A percentile compares a stretch with the other conserved stretches of the same genome.
Evolutionary conservation across 2,113 vertebrate genomes (phyloP).

Genomic region (Noctilio leporinus): DNA sequence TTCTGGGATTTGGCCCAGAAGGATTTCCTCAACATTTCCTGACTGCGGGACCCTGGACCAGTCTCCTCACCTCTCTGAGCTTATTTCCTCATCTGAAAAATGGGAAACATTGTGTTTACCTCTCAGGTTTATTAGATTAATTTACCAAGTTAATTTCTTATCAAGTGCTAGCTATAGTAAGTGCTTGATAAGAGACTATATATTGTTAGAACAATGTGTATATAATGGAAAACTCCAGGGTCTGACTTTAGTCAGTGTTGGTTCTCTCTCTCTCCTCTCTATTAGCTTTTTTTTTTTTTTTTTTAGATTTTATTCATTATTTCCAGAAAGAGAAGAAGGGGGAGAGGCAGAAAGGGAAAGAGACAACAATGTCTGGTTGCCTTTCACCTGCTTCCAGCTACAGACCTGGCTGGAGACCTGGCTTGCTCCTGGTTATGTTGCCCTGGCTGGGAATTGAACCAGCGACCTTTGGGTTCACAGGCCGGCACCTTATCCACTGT

Average conservation of each 20-base stretch:
- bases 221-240: neutral
- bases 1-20: neutral
- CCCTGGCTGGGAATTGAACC: no score
- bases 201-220: neutral
- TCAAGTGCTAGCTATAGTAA: neutral
- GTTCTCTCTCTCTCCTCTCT: neutral
- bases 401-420: no score
- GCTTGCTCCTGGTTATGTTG: no score
- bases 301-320: no score
- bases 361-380: no score
- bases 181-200: neutral
- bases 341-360: no score
- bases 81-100: conserved; percentile 4
- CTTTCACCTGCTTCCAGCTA: no score
- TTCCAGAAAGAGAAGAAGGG: no score
- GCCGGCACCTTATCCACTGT: no score
- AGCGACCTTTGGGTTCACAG: no score
- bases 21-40: neutral
- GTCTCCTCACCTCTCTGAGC: neutral
- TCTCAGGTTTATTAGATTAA: neutral
- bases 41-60: neutral
- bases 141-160: neutral
- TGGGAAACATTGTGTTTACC: neutral
- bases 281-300: no score
- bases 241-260: neutral